These are phyloP conservation scores for Sebastiscus tertius DNA, from an alignment of 2,797 vertebrate genomes.

Conservation along the genomic window DNA sequence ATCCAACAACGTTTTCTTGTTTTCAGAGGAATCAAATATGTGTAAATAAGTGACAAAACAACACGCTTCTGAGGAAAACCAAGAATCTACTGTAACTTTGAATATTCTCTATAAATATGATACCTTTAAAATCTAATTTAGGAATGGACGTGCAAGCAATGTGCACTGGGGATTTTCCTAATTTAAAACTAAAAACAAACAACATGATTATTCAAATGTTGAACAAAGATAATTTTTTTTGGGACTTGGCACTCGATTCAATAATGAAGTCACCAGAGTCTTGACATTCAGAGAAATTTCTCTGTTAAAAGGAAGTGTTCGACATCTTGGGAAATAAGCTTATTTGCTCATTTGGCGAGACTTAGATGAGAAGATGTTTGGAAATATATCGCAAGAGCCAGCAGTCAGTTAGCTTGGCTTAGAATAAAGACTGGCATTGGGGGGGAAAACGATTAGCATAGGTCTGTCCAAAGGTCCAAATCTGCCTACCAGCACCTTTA, in stretches of 20 bases:
- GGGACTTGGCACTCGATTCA: not conserved
- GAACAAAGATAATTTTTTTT: not conserved
- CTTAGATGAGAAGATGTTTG: not conserved
- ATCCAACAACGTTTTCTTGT: not conserved
- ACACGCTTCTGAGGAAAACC: not conserved
- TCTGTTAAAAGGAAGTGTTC: not conserved
- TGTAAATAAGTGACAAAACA: not conserved
- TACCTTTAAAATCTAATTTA: not conserved
- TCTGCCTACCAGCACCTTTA: not conserved
- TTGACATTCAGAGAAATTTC: not conserved
- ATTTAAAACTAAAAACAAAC: not conserved
- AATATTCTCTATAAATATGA: not conserved
- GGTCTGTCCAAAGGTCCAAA: not conserved
- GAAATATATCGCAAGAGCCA: not conserved
- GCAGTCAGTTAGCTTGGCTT: not conserved
- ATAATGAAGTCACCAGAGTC: not conserved
- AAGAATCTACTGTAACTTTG: not conserved
- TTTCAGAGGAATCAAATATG: conserved; percentile 1
- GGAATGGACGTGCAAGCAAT: not conserved
- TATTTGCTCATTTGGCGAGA: not conserved
- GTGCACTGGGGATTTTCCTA: not conserved
- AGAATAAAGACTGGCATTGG: not conserved
- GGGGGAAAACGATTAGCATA: not conserved
- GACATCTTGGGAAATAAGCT: not conserved
- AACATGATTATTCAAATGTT: not conserved